These are phyloP conservation scores for Tinea semifulvella DNA, from an alignment of 2,888 invertebrate genomes.

Conservation along the genomic window DNA sequence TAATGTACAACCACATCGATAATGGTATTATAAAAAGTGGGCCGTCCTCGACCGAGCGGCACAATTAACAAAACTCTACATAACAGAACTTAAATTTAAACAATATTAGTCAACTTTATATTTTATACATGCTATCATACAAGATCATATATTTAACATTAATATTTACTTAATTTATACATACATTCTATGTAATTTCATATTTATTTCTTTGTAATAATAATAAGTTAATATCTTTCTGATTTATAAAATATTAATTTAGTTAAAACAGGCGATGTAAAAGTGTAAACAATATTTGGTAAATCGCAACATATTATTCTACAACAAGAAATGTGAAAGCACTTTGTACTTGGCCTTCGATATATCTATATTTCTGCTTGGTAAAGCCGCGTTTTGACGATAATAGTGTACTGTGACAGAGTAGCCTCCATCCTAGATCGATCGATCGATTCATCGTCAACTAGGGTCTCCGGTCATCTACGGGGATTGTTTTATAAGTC, in stretches of 20 bases:
- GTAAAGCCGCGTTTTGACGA: too few relatives aligned
- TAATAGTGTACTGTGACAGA: too few relatives aligned
- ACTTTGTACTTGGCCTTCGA: slow-evolving; percentile 59
- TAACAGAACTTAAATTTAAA: slow-evolving; percentile 60
- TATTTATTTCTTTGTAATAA: slow-evolving; percentile 51
- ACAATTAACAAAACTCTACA: slow-evolving; percentile 65
- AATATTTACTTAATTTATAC: slow-evolving; percentile 54
- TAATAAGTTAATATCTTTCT: slow-evolving; percentile 63
- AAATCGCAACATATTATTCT: slow-evolving; percentile 41
- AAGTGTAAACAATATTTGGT: slow-evolving; percentile 66
- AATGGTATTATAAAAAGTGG: slow-evolving; percentile 68
- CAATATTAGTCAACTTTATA: slow-evolving; percentile 62
- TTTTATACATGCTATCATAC: slow-evolving; percentile 64
- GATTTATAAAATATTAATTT: slow-evolving; percentile 57
- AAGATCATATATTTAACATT: slow-evolving; percentile 56
- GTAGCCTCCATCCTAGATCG: too few relatives aligned
- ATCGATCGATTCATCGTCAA: too few relatives aligned
- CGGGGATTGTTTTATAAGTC: too few relatives aligned
- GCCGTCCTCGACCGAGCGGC: slow-evolving; percentile 60
- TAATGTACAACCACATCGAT: slow-evolving; percentile 67
- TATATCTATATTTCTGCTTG: too few relatives aligned
- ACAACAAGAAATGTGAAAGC: slow-evolving; percentile 43
- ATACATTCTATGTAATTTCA: slow-evolving; percentile 58
- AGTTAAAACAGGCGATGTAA: slow-evolving; percentile 57
- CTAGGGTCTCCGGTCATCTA: too few relatives aligned